Conservation (phyloP, 2,888 invertebrate genomes). For the Arctia plantaginis region DNA sequence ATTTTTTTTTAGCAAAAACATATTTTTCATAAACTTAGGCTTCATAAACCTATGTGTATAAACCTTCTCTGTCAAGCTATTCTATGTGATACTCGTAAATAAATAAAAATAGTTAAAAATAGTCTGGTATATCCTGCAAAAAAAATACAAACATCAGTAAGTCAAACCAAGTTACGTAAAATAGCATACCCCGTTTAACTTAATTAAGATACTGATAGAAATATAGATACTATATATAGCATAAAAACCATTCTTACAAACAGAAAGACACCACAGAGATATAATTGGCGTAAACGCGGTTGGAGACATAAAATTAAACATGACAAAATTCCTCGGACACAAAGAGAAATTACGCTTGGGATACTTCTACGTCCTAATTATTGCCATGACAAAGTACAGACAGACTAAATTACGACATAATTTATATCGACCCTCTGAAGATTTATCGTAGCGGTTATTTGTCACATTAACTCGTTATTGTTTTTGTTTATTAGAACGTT, state of each 20-base stretch:
- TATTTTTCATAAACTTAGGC: no score
- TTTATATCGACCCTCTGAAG: slow-evolving; percentile 55
- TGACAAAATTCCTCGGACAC: slow-evolving; percentile 76
- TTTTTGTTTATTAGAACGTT: slow-evolving; percentile 27
- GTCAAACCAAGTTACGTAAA: background rate
- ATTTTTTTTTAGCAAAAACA: no score
- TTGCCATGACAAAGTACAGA: slow-evolving; percentile 74
- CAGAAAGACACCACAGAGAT: slow-evolving; percentile 30
- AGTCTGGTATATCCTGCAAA: no score
- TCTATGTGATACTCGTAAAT: no score
- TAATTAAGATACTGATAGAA: background rate
- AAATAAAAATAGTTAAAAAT: no score
- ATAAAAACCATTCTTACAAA: background rate
- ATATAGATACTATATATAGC: background rate
- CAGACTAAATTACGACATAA: slow-evolving; percentile 55
- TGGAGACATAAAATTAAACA: slow-evolving; percentile 74
- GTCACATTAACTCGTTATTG: slow-evolving; percentile 40
- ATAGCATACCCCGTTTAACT: background rate
- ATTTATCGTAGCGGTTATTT: slow-evolving; percentile 50
- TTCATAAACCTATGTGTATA: no score
- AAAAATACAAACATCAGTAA: no score
- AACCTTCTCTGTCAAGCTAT: no score
- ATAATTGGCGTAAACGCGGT: slow-evolving; percentile 69
- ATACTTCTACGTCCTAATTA: slow-evolving; percentile 75
- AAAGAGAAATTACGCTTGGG: slow-evolving; percentile 70